Evolutionary conservation across 2,888 invertebrate genomes (phyloP).

Genomic region (Elegia similella): DNA sequence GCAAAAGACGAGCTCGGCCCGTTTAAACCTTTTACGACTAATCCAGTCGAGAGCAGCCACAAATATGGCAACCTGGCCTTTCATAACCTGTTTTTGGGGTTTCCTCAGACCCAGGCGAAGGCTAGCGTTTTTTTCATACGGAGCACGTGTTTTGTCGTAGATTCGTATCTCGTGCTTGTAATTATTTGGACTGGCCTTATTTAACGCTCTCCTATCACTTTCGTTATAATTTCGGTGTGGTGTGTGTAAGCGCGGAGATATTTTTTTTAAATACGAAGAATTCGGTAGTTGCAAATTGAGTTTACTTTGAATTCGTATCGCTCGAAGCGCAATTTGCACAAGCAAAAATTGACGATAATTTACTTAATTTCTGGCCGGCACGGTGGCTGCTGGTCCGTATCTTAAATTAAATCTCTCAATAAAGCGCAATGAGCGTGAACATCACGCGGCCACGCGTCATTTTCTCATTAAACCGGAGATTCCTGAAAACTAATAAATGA

Average conservation of each 20-base stretch:
- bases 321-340: constrained; percentile 12
- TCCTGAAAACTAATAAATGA: constrained; percentile 59
- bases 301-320: constrained; percentile 12
- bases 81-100: constrained; percentile 81
- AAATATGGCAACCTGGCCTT: constrained; percentile 77
- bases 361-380: constrained; percentile 16
- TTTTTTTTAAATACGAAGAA: constrained; percentile 11
- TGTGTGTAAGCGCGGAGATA: background rate
- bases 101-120: constrained; percentile 69
- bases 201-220: constrained; percentile 18
- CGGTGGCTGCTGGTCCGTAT: constrained; percentile 21
- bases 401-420: constrained; percentile 29
- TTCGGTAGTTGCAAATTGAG: constrained; percentile 8
- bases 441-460: constrained; percentile 26
- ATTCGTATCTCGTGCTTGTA: constrained; percentile 26
- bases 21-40: constrained; percentile 80
- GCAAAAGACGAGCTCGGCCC: constrained; percentile 67
- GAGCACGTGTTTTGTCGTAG: constrained; percentile 41
- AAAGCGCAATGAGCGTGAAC: constrained; percentile 23
- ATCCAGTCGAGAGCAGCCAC: constrained; percentile 72
- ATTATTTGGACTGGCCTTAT: constrained; percentile 7
- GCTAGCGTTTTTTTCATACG: constrained; percentile 51
- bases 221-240: background rate
- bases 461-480: constrained; percentile 42
- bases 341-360: constrained; percentile 8